phyloP scores from a whole-genome alignment of 2,797 vertebrate species.

The Silurus lanzhouensis region DNA sequence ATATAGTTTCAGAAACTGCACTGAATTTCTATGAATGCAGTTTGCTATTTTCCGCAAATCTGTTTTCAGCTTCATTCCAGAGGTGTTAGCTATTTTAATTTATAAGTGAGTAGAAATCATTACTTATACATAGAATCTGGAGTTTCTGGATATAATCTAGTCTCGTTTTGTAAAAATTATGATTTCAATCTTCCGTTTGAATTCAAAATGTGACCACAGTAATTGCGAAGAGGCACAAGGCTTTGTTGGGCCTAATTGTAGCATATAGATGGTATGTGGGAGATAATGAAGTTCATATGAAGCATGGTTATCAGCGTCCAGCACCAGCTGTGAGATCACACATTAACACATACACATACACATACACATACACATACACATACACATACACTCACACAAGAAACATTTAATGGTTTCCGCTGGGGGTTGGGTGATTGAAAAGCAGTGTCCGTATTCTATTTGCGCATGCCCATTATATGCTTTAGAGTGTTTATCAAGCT shows the following conservation, averaged over 20 bases:
- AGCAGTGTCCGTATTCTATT: not conserved
- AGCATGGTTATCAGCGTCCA: constrained; percentile 31
- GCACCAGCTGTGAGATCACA: constrained; percentile 17
- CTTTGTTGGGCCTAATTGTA: constrained; percentile 40
- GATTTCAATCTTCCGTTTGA: constrained; percentile 5
- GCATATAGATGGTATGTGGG: constrained; percentile 28
- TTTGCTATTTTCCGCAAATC: not conserved
- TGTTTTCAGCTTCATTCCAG: not conserved
- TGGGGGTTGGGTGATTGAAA: not conserved
- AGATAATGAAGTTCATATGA: constrained; percentile 37
- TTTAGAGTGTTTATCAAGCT: not conserved
- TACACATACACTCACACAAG: not conserved
- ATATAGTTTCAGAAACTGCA: not conserved
- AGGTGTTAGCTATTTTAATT: not conserved
- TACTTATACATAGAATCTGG: not conserved
- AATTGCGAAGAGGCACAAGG: constrained; percentile 38
- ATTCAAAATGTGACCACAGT: constrained; percentile 24
- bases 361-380: not conserved
- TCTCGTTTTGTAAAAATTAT: constrained; percentile 21
- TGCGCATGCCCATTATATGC: not conserved
- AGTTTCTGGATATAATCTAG: not conserved
- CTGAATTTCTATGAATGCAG: not conserved
- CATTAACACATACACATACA: not conserved
- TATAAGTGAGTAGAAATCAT: not conserved
- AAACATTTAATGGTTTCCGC: constrained; percentile 9